Percentiles rank a stretch among this genome's conserved stretches.
These are phyloP conservation scores for Calameuta filiformis DNA, from an alignment of 2,888 invertebrate genomes.

Conservation along the genomic window DNA sequence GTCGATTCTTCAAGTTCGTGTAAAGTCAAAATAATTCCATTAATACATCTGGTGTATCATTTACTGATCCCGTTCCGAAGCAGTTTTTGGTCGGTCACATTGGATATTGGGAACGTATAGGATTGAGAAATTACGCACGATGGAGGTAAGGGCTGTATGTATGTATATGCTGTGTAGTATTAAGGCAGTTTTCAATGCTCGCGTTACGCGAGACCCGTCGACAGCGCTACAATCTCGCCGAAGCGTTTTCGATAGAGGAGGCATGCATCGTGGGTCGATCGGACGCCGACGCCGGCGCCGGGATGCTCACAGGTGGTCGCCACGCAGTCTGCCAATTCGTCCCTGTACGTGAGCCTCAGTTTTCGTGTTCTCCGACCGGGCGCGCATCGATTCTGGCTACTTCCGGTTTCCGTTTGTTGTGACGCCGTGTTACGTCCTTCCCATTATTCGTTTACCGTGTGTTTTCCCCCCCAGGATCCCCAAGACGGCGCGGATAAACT, in stretches of 20 bases:
- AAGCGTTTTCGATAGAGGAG: background rate
- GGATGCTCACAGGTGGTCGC: slow-evolving; percentile 60
- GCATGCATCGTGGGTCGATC: slow-evolving; percentile 6
- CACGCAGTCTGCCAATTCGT: slow-evolving; percentile 59
- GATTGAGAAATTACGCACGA: background rate
- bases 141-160: background rate
- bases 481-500: background rate
- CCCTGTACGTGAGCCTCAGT: slow-evolving; percentile 43
- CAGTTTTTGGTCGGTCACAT: background rate
- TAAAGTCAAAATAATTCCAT: background rate
- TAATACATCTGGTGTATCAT: background rate
- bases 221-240: background rate
- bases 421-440: slow-evolving; percentile 37
- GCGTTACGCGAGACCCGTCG: background rate
- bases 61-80: background rate
- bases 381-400: slow-evolving; percentile 26
- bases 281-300: slow-evolving; percentile 54
- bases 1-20: background rate
- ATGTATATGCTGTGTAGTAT: background rate
- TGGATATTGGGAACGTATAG: background rate
- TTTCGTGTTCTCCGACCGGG: slow-evolving; percentile 53
- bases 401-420: slow-evolving; percentile 53
- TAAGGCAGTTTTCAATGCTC: background rate
- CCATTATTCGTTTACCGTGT: background rate
- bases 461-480: background rate